A percentile compares a stretch with the other conserved stretches of the same genome.
Conservation (phyloP, 2,113 vertebrate species). For the Burhinus bistriatus region DNA sequence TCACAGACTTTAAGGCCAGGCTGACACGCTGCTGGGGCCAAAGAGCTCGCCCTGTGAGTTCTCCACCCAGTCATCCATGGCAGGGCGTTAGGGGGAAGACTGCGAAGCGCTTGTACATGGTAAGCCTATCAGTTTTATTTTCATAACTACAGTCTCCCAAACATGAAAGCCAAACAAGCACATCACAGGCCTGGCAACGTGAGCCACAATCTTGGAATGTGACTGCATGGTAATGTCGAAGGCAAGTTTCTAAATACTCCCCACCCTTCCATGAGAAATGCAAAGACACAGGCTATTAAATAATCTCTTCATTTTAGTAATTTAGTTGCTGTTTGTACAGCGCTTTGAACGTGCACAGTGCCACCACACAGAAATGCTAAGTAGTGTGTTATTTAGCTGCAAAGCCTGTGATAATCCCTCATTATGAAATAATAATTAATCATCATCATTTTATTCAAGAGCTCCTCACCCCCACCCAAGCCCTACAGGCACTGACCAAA, state of each 20-base stretch:
- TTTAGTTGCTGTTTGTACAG: conserved; percentile 62
- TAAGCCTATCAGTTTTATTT: not conserved
- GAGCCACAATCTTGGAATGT: conserved; percentile 48
- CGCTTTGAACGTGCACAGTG: not conserved
- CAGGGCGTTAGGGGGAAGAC: not conserved
- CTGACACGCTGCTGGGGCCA: not conserved
- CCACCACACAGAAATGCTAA: conserved; percentile 41
- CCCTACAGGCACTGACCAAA: conserved; percentile 38
- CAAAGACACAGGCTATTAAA: conserved; percentile 27
- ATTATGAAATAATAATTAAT: conserved; percentile 70
- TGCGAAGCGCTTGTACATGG: not conserved
- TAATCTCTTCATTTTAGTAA: conserved; percentile 60
- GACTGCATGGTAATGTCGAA: not conserved
- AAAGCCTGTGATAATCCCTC: conserved; percentile 65
- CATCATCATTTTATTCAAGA: conserved; percentile 49
- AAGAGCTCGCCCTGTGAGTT: not conserved
- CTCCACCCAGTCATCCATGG: not conserved
- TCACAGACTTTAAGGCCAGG: not conserved
- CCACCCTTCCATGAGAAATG: conserved; percentile 60
- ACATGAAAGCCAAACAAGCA: conserved; percentile 4
- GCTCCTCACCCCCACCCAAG: not conserved
- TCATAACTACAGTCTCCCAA: not conserved
- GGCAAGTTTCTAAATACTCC: conserved; percentile 49
- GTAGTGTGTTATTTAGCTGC: conserved; percentile 44
- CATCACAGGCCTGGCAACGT: conserved; percentile 20